A percentile compares a stretch with the other conserved stretches of the same genome.
Conservation (phyloP, 2,888 invertebrate species). For the Coelinius sp. region DNA sequence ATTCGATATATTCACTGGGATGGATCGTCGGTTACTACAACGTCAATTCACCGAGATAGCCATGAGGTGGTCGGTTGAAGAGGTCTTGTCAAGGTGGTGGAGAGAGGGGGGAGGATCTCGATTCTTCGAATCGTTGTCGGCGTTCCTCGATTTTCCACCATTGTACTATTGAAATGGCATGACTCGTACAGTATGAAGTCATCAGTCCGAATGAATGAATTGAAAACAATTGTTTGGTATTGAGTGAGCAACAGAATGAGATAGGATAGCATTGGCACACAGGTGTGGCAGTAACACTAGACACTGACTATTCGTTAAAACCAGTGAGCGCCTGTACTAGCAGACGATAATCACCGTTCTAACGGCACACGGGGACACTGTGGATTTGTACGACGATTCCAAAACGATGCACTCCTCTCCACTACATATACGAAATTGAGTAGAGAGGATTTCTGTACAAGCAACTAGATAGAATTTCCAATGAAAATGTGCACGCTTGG, state of each 20-base stretch:
- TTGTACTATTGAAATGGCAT: not conserved
- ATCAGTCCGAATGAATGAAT: not conserved
- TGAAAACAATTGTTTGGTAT: not conserved
- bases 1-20: conserved; percentile 64
- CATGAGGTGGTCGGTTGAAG: conserved; percentile 43
- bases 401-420: not conserved
- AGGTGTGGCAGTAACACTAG: conserved; percentile 30
- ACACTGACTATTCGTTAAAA: conserved; percentile 38
- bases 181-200: not conserved
- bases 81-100: conserved; percentile 23
- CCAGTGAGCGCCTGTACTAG: conserved; percentile 6
- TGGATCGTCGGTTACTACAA: conserved; percentile 66
- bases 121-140: conserved; percentile 32
- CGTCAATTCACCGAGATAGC: conserved; percentile 57
- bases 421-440: not conserved
- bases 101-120: too few relatives aligned
- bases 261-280: not conserved
- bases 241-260: conserved; percentile 10
- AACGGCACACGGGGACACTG: not conserved
- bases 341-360: conserved; percentile 31
- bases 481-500: conserved; percentile 16
- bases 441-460: not conserved
- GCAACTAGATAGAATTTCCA: conserved; percentile 22
- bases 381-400: not conserved
- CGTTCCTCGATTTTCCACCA: conserved; percentile 17